Base-by-base conservation (phyloP, 2,888 invertebrate species). In the Perizoma flavofasciatum region DNA sequence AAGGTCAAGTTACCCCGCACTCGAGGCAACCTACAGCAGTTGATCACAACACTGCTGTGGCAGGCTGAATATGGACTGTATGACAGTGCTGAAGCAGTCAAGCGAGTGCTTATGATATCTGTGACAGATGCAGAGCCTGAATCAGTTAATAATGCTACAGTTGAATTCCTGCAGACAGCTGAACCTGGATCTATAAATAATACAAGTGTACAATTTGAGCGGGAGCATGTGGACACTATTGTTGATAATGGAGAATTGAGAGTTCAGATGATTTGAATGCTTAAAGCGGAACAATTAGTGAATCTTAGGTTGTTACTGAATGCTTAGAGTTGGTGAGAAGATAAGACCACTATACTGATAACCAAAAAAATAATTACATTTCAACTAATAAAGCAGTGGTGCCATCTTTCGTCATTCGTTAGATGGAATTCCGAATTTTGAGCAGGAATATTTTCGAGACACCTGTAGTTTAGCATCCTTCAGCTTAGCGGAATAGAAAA, bases 11-110 rank as follows among this genome's bases (percentile, higher is more conserved):
- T 77, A 0, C 73, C 82, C 7, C 75, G 86, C 2, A 86, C 89
- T 0, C 69, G 83, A 33, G 86, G 89, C 0, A 92, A 92, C 61
- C 74, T 92, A 4, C 91, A 92, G 62, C 91, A 92, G 58, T 66
- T 92, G 11, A 88, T 92, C 0, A 87, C 91, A 33, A 92, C 91
- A 4, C 83, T 91, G 66, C 63, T 92, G 22, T 92, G 91, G 91
- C 91, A 91, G 66, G 89, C 90, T 0, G 91, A 92, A 54, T 90
- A 89, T 70, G 91, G 91, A 0, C 61, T 86, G 9, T 92, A 88
- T 69, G 88, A 90, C 55, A 81, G 75, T 70, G 83, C 89, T 6
- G 89, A 89, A 0, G 76, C 89, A 0, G 88, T 92, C 0, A 90
- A 87, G 64, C 66, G 84, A 59, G 81, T 92, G 0, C 69, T 90